phyloP scores from a whole-genome alignment of 1,140 invertebrate genomes.

The Chelonus insularis region DNA sequence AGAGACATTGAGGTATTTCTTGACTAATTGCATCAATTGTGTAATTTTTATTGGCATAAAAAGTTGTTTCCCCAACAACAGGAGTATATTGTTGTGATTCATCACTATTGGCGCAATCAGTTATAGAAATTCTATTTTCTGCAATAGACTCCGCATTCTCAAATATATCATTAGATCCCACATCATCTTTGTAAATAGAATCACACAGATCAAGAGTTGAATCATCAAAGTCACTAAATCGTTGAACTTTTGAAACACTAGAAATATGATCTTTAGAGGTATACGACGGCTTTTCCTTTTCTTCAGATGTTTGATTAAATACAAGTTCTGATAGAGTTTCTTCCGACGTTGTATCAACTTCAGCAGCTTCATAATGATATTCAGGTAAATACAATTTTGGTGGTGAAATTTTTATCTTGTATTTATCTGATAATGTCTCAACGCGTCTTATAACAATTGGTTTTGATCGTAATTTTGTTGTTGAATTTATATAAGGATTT shows the following conservation, averaged over 20 bases:
- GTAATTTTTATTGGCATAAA: constrained; percentile 29
- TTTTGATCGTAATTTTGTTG: neutral
- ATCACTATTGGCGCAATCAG: neutral
- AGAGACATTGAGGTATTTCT: constrained; percentile 30
- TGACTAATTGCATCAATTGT: constrained; percentile 29
- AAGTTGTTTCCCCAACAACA: constrained; percentile 23
- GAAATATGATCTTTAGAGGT: neutral
- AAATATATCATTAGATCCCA: constrained; percentile 3
- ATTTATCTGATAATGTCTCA: neutral
- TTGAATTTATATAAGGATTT: too few relatives aligned
- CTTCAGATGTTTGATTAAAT: neutral
- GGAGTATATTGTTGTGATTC: constrained; percentile 14
- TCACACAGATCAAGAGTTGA: constrained; percentile 9
- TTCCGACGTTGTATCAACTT: neutral
- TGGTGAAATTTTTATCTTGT: neutral
- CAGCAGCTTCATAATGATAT: neutral
- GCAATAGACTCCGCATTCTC: neutral
- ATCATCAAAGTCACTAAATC: constrained; percentile 10
- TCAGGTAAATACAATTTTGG: neutral
- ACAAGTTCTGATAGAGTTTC: neutral
- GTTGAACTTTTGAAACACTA: neutral
- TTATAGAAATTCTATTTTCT: neutral
- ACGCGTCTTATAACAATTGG: neutral
- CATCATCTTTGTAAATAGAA: constrained; percentile 12
- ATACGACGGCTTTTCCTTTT: too few relatives aligned